Evolutionary conservation across 2,888 invertebrate species (phyloP), one percentile per base, ranked within the genome.

Genomic region (Tenthredo scrophulariae): DNA sequence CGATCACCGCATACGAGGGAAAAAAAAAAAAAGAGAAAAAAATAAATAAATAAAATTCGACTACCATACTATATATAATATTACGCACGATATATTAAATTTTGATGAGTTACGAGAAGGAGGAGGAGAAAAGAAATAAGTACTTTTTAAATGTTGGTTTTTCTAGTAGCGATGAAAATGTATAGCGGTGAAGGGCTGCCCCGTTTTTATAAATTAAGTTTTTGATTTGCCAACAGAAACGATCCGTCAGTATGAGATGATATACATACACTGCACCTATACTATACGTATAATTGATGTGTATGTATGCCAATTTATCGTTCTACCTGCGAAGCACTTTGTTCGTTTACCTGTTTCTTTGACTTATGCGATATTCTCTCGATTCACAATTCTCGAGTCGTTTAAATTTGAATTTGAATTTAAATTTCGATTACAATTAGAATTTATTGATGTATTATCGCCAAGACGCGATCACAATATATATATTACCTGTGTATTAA

Each of bases 161-260:
- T 77, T 77, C 75, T 50, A 50, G 50, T 75, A 50, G 40, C 72
- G 43, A 72, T 43, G 72, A 72, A 22, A 72, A 40, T n/a, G n/a
- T 72, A 29, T 74, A 74, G 72, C 72, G 72, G 22, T 43, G 29
- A 50, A 77, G 50, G 75, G 75, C 50, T 77, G 50, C 50, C 75
- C 75, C 75, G 50, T 77, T 77, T 46, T 22, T 50, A 77, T 54
- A 29, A 77, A 77, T 29, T 29, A 77, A 46, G 75, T 50, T 75
- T 77, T 77, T 77, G 50, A 77, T 77, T 77, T 77, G 75, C 75
- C 75, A 75, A 50, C 50, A 15, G 50, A 75, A 29, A 72, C 9
- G 22, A 43, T 43, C 4, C 29, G 13, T 74, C 43, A 22, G n/a
- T 40, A 26, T 67, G 67, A 67, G 5, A 33, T 67, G 33, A 67